Base-by-base conservation (phyloP, 2,797 vertebrate genomes). In the Echeneis naucrates region DNA sequence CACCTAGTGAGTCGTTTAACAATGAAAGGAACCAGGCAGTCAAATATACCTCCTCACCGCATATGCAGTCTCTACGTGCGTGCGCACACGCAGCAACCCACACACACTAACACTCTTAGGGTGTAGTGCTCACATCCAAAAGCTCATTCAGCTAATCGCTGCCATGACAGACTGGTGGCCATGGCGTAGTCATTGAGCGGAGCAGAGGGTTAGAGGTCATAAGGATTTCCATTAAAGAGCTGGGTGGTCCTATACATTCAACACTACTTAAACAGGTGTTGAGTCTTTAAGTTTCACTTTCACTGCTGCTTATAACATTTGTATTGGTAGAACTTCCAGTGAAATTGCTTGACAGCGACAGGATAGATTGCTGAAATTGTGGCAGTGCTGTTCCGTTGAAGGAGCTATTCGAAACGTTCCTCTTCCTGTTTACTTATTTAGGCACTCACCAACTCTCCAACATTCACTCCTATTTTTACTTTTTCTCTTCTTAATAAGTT, bases 101-200 rank as follows among this genome's bases (percentile, higher is more conserved):
- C n/a, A 61, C n/a, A n/a, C 54, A 63, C 56, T 26, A 47, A 42
- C 55, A 38, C 56, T 65, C 52, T 67, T 1, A 73, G 2, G 16
- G 50, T 19, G 57, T 52, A 16, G 3, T 21, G 54, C 57, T 38
- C 52, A 27, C 13, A 42, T 24, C 32, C 56, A 33, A 33, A 35
- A 77, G 55, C 51, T 66, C 33, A 32, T 66, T 65, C 26, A 61
- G 76, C 56, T 59, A 62, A 84, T 74, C 63, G 75, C 67, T 62
- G 74, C 53, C 66, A 17, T 51, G 16, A n/a, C 3, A 11, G 50
- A 65, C 35, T 5, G 71, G 81, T 74, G 47, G 0, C 60, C 74
- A 68, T 72, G 54, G 67, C 14, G 32, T 32, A 65, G 64, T 64
- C 71, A 65, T 1, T 3, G 56, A 68, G 48, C 54, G 62, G 35